Base-by-base conservation (phyloP, 2,888 invertebrate genomes). In the Hecatera dysodea region DNA sequence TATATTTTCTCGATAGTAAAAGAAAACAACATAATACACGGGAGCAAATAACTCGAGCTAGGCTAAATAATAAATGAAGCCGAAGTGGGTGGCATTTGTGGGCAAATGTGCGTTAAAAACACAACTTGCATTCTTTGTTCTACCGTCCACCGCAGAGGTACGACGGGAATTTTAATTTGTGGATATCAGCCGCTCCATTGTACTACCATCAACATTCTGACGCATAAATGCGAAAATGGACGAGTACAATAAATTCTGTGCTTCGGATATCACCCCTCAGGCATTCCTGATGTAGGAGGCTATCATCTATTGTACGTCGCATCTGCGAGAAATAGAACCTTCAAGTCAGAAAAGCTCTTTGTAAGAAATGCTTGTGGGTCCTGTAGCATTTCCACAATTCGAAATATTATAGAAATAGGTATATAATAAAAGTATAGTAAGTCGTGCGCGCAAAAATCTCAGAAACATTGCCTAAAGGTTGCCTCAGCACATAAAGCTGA, bases 101-200 rank as follows among this genome's bases (percentile, higher is more conserved):
- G 75, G 75, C 69, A 84, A 84, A 84, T 75, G 66, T 71, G 71
- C 68, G 72, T 74, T 75, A 78, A 80, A 75, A 80, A 83, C 79
- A 85, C 82, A 84, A 75, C 78, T 65, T 79, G 74, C 80, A 83
- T 85, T 85, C 84, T 81, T 82, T 84, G 80, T 84, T 83, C 64
- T 61, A 73, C 64, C 56, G 67, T 65, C 75, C 67, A 70, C 67
- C 63, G 50, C 59, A 53, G 61, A 68, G 75, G 62, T 75, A 76
- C 67, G 84, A 44, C 52, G 73, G 71, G 82, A 86, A 88, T 89
- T 86, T 86, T 87, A 87, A 89, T 87, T 86, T 83, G 85, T 79
- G 68, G 70, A 83, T 83, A 75, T 74, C 79, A 60, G 75, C 75
- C 70, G 55, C 75, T 72, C 78, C 71, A 82, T 83, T 82, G 82